Evolutionary conservation across 2,113 vertebrate genomes (phyloP).

Genomic region (Ameiurus melas): DNA sequence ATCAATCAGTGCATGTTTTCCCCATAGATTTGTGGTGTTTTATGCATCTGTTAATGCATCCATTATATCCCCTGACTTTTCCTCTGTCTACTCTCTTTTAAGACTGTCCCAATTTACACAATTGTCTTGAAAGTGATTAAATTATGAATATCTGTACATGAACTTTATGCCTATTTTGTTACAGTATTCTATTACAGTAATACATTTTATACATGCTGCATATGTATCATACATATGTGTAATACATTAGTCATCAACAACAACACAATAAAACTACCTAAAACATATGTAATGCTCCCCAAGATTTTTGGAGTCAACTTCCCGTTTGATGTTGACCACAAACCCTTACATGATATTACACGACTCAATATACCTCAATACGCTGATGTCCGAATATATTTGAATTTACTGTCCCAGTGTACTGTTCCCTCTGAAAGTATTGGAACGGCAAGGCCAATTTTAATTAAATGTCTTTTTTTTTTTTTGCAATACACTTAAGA

Average conservation of each 20-base stretch:
- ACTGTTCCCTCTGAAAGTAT: neutral
- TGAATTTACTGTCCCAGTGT: neutral
- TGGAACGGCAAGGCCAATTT: no score
- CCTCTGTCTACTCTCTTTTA: neutral
- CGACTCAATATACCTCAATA: neutral
- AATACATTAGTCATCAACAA: neutral
- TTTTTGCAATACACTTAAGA: no score
- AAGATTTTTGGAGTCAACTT: neutral
- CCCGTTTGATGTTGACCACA: neutral
- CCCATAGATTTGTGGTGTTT: neutral
- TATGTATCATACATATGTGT: neutral
- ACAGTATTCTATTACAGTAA: neutral
- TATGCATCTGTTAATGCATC: neutral
- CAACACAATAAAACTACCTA: neutral
- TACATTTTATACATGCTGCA: neutral
- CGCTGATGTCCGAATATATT: neutral
- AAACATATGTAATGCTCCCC: neutral
- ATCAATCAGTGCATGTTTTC: neutral
- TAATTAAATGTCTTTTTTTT: no score
- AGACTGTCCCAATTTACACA: neutral
- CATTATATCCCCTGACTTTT: neutral
- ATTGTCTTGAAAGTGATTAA: neutral
- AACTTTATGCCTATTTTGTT: neutral
- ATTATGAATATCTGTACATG: neutral
- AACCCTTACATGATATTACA: neutral